Evolutionary conservation across 2,113 vertebrate species (phyloP).

Genomic region (Colaptes auratus): DNA sequence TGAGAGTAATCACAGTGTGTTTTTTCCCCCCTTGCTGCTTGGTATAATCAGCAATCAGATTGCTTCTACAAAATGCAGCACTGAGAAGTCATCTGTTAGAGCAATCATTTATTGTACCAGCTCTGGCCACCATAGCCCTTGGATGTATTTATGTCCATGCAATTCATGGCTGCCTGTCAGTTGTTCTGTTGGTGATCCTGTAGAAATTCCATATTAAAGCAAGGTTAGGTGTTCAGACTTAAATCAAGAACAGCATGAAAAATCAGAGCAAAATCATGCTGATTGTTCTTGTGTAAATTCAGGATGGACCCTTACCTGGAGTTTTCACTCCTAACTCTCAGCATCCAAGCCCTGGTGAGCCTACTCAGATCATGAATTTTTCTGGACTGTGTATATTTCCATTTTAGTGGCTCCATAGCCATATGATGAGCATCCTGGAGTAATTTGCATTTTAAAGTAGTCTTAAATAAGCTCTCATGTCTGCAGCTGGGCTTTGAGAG

Average conservation of each 20-base stretch:
- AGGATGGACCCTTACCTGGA: not conserved
- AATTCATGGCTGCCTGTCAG: not conserved
- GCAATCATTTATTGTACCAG: not conserved
- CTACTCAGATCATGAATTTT: not conserved
- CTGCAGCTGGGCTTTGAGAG: conserved; percentile 63
- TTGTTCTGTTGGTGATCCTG: not conserved
- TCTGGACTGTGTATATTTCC: not conserved
- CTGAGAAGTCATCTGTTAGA: not conserved
- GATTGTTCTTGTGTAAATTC: not conserved
- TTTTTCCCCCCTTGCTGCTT: not conserved
- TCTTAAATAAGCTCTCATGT: conserved; percentile 51
- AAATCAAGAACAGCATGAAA: not conserved
- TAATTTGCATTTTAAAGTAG: conserved; percentile 66
- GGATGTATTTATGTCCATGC: not conserved
- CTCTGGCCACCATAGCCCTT: not conserved
- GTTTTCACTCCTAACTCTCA: not conserved
- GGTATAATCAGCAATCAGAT: not conserved
- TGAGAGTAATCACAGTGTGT: not conserved
- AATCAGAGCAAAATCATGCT: conserved; percentile 13
- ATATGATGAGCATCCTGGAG: not conserved
- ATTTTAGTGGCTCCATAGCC: not conserved
- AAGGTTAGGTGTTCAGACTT: not conserved
- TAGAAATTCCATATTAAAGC: conserved; percentile 17
- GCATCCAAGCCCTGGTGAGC: not conserved
- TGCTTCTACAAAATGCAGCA: not conserved